These are phyloP conservation scores for Propithecus deckenii DNA, from an alignment of 2,797 vertebrate genomes.

Conservation along the genomic window DNA sequence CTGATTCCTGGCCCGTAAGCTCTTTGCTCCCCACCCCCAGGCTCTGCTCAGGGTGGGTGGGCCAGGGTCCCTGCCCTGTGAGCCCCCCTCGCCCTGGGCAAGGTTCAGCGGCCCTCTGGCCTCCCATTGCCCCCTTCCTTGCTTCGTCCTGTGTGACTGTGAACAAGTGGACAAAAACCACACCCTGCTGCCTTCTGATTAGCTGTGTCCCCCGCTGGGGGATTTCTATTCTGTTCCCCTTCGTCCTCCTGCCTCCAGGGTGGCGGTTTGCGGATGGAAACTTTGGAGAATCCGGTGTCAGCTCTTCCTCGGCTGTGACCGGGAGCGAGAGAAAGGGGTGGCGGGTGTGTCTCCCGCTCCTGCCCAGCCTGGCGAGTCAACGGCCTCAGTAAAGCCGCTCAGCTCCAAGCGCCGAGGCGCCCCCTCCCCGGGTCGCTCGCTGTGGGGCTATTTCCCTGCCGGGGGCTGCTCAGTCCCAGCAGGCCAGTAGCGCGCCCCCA, in stretches of 20 bases:
- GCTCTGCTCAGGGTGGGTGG: too few relatives aligned
- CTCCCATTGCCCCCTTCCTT: background rate
- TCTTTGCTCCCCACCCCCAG: background rate
- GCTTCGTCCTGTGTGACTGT: background rate
- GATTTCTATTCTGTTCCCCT: background rate
- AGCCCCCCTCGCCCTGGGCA: background rate
- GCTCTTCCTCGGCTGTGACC: background rate
- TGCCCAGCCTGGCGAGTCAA: background rate
- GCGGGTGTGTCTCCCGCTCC: background rate
- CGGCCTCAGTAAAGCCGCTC: background rate
- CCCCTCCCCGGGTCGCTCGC: background rate
- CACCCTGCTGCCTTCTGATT: conserved; percentile 45
- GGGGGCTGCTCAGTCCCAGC: background rate
- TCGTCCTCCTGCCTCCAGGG: background rate
- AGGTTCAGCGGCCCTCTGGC: background rate
- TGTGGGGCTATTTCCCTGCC: background rate
- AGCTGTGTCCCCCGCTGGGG: conserved; percentile 13
- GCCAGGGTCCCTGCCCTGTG: background rate
- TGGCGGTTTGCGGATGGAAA: background rate
- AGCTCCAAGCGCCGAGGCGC: background rate
- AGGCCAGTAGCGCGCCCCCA: too few relatives aligned
- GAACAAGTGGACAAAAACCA: conserved; percentile 64
- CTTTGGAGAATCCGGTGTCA: fast-evolving
- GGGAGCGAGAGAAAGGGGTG: fast-evolving
- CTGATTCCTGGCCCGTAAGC: background rate